Base-by-base conservation (phyloP, 2,888 invertebrate genomes). In the Rhagophthalmus giganteus region DNA sequence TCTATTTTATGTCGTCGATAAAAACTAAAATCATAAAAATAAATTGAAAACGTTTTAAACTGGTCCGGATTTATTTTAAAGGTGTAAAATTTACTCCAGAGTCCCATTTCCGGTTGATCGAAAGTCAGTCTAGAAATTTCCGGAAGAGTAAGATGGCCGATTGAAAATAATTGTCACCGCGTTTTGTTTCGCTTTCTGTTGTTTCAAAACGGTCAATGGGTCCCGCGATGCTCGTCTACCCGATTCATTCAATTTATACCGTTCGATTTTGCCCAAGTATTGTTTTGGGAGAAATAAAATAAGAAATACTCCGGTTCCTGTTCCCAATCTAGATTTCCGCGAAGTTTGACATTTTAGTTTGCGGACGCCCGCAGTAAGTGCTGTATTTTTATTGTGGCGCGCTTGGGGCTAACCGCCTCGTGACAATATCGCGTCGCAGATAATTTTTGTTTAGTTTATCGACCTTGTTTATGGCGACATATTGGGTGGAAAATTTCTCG, bases 81-180 rank as follows among this genome's bases (percentile, higher is more conserved):
- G 63, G 64, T 65, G 61, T 64, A 65, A 66, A 66, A 64, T 63
- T 62, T 62, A 59, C 70, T 65, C 70, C 35, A 57, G 70, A 67
- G 71, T 59, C 54, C 59, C 62, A 61, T 70, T 69, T 61, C 55
- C 58, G 41, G 48, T 48, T 63, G 69, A 68, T 69, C 62, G 69
- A 57, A 70, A 70, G 69, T 59, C 56, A 63, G 62, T 60, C 60
- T 60, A 58, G 67, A 66, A 61, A 31, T 53, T 56, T 54, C 57
- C 31, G 42, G 53, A 60, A 35, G 63, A 63, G 60, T 58, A 60
- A 60, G 63, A 64, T 62, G 60, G 66, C 63, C 72, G 71, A 73
- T 73, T 73, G 72, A 74, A 74, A 74, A 74, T 74, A 73, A 74
- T 73, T 74, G 74, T 73, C 73, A 66, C 67, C 66, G 66, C 66